Percentiles rank a stretch among this genome's conserved stretches.
Conservation (phyloP, 2,888 invertebrate species). For the Polietes domitor region DNA sequence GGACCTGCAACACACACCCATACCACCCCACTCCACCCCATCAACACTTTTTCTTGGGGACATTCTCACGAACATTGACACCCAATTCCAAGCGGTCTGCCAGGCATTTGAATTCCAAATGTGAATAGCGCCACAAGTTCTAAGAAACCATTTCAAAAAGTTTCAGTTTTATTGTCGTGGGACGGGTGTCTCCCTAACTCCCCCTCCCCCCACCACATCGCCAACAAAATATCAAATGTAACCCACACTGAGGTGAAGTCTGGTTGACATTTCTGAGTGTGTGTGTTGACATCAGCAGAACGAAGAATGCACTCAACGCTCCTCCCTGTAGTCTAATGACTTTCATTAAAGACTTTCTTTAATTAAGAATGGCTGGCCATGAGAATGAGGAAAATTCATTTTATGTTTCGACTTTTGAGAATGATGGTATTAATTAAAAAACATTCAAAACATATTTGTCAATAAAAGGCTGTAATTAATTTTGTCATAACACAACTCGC, state of each 20-base stretch:
- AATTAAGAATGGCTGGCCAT: neutral
- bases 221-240: neutral
- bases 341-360: neutral
- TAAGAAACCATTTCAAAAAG: constrained; percentile 22
- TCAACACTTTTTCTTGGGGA: neutral
- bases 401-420: neutral
- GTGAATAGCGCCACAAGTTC: constrained; percentile 53
- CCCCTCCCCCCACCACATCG: neutral
- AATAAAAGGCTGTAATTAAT: neutral
- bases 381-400: neutral
- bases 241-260: neutral
- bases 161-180: neutral
- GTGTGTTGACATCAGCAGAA: constrained; percentile 18
- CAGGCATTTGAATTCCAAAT: neutral
- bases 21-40: constrained; percentile 11
- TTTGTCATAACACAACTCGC: neutral
- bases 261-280: neutral
- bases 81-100: neutral
- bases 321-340: neutral
- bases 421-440: constrained; percentile 14
- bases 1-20: neutral
- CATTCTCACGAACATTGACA: constrained; percentile 7
- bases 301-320: constrained; percentile 40
- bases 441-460: neutral
- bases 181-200: neutral